Conservation (phyloP, 2,888 invertebrate genomes). For the Sipha maydis region DNA sequence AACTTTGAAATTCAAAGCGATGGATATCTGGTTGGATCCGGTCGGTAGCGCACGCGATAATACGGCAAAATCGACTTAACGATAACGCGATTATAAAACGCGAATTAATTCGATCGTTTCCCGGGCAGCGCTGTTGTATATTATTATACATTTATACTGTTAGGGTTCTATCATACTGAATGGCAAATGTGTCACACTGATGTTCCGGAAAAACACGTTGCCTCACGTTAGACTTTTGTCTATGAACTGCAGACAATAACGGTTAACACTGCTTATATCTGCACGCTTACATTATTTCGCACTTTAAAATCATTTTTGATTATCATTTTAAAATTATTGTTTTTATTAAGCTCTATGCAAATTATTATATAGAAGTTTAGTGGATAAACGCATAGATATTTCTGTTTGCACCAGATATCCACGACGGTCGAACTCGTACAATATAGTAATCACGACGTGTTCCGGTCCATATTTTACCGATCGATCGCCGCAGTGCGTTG, state of each 20-base stretch:
- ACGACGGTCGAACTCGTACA: not conserved
- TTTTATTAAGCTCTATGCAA: too few relatives aligned
- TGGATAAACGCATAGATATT: too few relatives aligned
- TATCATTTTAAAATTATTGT: too few relatives aligned
- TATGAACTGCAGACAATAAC: too few relatives aligned
- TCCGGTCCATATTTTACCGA: not conserved
- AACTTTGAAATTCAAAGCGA: slow-evolving; percentile 18
- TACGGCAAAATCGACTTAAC: slow-evolving; percentile 28
- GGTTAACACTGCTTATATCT: too few relatives aligned
- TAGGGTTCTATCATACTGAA: not conserved
- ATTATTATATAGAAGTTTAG: too few relatives aligned
- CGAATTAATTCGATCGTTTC: not conserved
- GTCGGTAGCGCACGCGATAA: not conserved
- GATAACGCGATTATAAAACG: slow-evolving; percentile 43
- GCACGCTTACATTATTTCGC: too few relatives aligned
- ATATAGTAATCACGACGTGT: not conserved
- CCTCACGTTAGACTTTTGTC: not conserved
- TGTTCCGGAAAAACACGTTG: not conserved
- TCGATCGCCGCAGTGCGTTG: slow-evolving; percentile 15
- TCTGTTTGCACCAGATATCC: too few relatives aligned
- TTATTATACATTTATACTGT: not conserved
- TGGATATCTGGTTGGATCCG: not conserved
- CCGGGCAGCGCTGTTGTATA: not conserved
- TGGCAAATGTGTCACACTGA: not conserved
- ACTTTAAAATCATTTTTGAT: too few relatives aligned